Conservation (phyloP, 1,140 invertebrate species). For the Saccostrea echinata region DNA sequence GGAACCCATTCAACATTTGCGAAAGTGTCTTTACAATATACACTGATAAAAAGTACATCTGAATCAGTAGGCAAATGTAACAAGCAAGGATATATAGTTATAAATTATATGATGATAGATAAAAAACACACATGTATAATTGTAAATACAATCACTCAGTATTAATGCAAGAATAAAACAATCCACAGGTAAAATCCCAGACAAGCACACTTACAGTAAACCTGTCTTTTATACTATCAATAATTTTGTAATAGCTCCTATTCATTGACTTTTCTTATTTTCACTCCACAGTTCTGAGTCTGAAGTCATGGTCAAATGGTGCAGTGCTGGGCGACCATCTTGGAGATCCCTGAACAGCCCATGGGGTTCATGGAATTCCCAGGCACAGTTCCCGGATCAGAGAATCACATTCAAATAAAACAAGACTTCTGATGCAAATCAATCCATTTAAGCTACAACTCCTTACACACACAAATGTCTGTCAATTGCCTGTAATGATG, state of each 20-base stretch:
- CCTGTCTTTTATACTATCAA: slow-evolving; percentile 32
- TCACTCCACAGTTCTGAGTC: slow-evolving; percentile 1
- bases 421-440: slow-evolving; percentile 29
- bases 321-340: not conserved
- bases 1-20: too few species aligned
- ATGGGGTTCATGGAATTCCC: not conserved
- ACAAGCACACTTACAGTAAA: slow-evolving; percentile 22
- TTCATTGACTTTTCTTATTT: slow-evolving; percentile 30
- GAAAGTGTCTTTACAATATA: too few species aligned
- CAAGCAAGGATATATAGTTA: too few species aligned
- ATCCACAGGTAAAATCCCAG: not conserved
- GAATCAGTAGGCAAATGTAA: too few species aligned
- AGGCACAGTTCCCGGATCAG: not conserved
- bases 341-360: not conserved
- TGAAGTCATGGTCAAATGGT: slow-evolving; percentile 23
- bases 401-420: slow-evolving; percentile 23
- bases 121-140: not conserved
- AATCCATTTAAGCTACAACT: not conserved
- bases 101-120: not conserved
- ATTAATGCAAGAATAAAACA: slow-evolving; percentile 19
- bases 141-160: not conserved
- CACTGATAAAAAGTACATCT: too few species aligned
- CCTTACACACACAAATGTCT: slow-evolving; percentile 35
- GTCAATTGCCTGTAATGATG: slow-evolving; percentile 20
- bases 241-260: slow-evolving; percentile 26